Evolutionary conservation across 2,113 vertebrate species (phyloP).

Genomic region (Oreochromis aureus): DNA sequence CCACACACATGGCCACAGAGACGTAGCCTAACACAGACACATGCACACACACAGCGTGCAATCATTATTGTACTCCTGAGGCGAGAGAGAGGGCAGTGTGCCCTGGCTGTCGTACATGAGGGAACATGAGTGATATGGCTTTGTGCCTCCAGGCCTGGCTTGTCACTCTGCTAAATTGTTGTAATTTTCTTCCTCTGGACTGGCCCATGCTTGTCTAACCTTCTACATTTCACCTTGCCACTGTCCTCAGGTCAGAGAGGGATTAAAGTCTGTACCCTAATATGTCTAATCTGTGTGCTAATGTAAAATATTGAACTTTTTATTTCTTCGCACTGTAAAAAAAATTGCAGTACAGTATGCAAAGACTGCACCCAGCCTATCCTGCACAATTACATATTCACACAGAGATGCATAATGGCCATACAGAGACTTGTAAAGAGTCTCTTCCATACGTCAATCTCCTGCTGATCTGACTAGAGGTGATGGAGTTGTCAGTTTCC

Average conservation of each 20-base stretch:
- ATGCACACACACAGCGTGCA: neutral
- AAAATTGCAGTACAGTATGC: neutral
- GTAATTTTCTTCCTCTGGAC: constrained; percentile 39
- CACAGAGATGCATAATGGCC: neutral
- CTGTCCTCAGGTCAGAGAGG: constrained; percentile 1
- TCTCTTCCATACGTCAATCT: neutral
- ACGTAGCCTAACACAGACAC: neutral
- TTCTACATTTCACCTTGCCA: constrained; percentile 23
- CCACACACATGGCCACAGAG: neutral
- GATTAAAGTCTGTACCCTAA: neutral
- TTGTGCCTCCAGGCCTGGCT: constrained; percentile 18
- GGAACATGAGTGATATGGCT: constrained; percentile 48
- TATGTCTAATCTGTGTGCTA: neutral
- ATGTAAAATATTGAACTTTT: neutral
- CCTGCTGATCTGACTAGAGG: neutral
- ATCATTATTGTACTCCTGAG: constrained; percentile 15
- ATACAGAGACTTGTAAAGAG: neutral
- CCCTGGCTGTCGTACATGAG: constrained; percentile 38
- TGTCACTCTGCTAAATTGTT: constrained; percentile 48
- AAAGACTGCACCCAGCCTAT: neutral
- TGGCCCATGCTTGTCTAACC: neutral
- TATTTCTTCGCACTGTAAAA: neutral
- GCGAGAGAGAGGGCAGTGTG: constrained; percentile 5
- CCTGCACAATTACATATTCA: neutral
- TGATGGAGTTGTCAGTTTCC: constrained; percentile 38